Evolutionary conservation across 2,113 vertebrate species (phyloP).

Genomic region (Ictalurus punctatus): DNA sequence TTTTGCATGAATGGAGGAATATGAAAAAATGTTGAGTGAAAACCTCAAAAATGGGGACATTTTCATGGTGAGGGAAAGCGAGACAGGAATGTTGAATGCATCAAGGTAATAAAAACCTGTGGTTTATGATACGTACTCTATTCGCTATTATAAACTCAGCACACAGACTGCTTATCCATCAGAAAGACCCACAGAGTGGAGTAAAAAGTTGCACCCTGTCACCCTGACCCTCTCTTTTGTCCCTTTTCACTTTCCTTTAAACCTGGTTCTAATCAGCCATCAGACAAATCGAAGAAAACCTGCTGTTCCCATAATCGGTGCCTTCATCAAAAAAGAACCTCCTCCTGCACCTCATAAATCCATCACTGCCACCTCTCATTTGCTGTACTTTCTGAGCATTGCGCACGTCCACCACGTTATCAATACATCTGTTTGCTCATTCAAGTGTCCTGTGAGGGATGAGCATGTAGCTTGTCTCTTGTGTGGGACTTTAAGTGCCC

Average conservation of each 20-base stretch:
- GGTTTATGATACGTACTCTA: conserved; percentile 1
- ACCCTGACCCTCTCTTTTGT: conserved; percentile 21
- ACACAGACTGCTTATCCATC: conserved; percentile 7
- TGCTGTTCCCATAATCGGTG: conserved; percentile 59
- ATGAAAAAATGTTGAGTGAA: neutral
- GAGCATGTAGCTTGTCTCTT: conserved; percentile 26
- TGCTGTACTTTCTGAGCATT: conserved; percentile 62
- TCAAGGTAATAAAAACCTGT: conserved; percentile 19
- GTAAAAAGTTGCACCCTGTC: neutral
- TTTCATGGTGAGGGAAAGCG: neutral
- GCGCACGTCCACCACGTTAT: neutral
- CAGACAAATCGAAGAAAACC: conserved; percentile 57
- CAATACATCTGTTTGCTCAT: conserved; percentile 1
- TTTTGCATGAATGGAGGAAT: neutral
- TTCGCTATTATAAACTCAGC: neutral
- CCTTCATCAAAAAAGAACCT: conserved; percentile 49
- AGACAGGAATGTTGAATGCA: conserved; percentile 3
- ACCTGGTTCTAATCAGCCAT: conserved; percentile 71
- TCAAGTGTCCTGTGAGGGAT: conserved; percentile 24
- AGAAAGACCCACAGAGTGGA: neutral
- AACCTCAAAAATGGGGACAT: neutral
- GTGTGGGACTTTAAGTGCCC: conserved; percentile 34
- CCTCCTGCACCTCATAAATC: conserved; percentile 50
- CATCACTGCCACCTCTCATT: conserved; percentile 42
- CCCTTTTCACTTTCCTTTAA: conserved; percentile 35